Conservation (phyloP, 53 echinoderm and acorn worm genomes). For the Echinarachnius parma region DNA sequence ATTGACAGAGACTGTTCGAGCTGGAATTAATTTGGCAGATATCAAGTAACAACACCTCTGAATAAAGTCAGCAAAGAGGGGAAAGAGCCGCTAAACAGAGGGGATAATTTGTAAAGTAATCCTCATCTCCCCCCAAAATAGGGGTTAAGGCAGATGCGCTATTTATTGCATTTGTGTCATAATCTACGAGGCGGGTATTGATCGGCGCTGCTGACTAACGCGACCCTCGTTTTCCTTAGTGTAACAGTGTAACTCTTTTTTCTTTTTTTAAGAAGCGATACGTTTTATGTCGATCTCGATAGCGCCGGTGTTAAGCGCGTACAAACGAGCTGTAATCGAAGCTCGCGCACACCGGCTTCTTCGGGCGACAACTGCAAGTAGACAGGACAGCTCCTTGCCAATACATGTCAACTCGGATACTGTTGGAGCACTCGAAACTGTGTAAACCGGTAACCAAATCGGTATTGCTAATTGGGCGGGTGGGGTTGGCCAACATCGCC, state of each 20-base stretch:
- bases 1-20: slow-evolving; percentile 68
- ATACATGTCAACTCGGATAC: slow-evolving; percentile 51
- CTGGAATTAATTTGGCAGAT: slow-evolving; percentile 81
- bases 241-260: slow-evolving; percentile 30
- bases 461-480: slow-evolving; percentile 83
- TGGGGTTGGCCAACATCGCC: slow-evolving; percentile 71
- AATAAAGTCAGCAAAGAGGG: slow-evolving; percentile 69
- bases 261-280: slow-evolving; percentile 34
- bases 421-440: slow-evolving; percentile 51
- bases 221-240: slow-evolving; percentile 28
- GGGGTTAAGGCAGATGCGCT: slow-evolving; percentile 23
- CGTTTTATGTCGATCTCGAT: slow-evolving; percentile 51
- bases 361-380: slow-evolving; percentile 35
- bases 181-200: slow-evolving; percentile 38
- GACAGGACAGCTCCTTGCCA: slow-evolving; percentile 42
- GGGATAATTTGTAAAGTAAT: slow-evolving; percentile 80
- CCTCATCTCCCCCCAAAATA: slow-evolving; percentile 38
- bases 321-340: slow-evolving; percentile 32
- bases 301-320: slow-evolving; percentile 30
- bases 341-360: slow-evolving; percentile 46
- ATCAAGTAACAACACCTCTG: slow-evolving; percentile 71
- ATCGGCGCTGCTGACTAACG: slow-evolving; percentile 43
- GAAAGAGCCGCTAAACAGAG: slow-evolving; percentile 54
- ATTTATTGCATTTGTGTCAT: slow-evolving; percentile 49
- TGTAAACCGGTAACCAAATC: slow-evolving; percentile 72